Base-by-base conservation (phyloP, 2,888 invertebrate genomes). In the Melanchra persicariae region DNA sequence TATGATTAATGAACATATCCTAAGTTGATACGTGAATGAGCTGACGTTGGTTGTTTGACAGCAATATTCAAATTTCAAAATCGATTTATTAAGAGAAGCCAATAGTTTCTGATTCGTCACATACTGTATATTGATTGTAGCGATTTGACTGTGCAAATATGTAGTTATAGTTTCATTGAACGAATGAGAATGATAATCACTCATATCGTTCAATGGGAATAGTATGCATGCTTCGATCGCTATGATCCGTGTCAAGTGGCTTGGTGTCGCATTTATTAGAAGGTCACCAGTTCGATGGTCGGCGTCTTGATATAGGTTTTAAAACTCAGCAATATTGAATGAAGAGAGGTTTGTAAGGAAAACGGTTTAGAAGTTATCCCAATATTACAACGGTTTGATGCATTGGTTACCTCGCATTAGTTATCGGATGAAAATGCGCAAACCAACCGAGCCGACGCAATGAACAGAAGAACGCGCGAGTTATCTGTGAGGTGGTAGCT, bases 81-180 rank as follows among this genome's bases (percentile, higher is more conserved):
- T 37, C n/a, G n/a, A 40, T 74, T 73, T 54, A 67, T 73, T 78
- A 54, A 67, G n/a, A 78, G 54, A 40, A 2, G 19, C 10, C 40
- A 12, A 43, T 3, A 22, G 40, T 49, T 67, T 55, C 47, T 40
- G 8, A 34, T 62, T 64, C 22, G 51, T 78, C 78, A 73, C 60
- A 67, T 63, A 45, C 63, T 79, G 70, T 74, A 40, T 17, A 19
- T 43, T 12, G 17, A 58, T 71, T 47, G 59, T 78, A 80, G 80
- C 81, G 81, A 73, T 79, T 73, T 40, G 30, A 74, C 26, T 45
- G 52, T 68, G 81, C 81, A 66, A 59, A 72, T 80, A 65, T 74
- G 70, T 81, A 81, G 81, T 81, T 81, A 78, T 80, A 81, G 57
- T 81, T 70, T 64, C 74, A 67, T 78, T 78, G 82, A 74, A 72